Conservation (phyloP, 2,797 vertebrate species). For the Micromesistius poutassou region DNA sequence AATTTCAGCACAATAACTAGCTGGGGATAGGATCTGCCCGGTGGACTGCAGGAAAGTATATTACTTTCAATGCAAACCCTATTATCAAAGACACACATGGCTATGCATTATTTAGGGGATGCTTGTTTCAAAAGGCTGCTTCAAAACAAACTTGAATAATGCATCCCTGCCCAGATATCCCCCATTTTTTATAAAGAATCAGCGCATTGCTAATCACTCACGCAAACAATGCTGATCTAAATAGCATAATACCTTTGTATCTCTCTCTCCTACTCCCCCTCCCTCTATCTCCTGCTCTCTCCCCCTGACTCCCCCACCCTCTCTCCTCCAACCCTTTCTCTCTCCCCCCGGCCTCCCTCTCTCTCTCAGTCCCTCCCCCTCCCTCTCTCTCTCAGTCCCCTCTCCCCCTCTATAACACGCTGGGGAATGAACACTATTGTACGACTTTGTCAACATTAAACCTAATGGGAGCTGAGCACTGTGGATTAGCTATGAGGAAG, state of each 20-base stretch:
- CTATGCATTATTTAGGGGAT: constrained; percentile 77
- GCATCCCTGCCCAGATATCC: constrained; percentile 44
- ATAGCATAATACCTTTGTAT: constrained; percentile 15
- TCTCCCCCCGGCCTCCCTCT: no score
- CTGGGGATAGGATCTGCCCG: constrained; percentile 62
- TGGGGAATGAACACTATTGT: constrained; percentile 34
- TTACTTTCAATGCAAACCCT: constrained; percentile 77
- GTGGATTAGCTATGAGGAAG: constrained; percentile 40
- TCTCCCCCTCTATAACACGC: constrained; percentile 20
- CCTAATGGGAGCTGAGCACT: constrained; percentile 49
- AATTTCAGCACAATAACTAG: constrained; percentile 73
- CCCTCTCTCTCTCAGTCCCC: background rate
- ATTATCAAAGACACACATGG: constrained; percentile 77
- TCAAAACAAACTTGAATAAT: constrained; percentile 79
- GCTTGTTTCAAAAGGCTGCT: constrained; percentile 67
- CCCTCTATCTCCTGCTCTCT: no score
- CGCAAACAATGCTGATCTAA: constrained; percentile 38
- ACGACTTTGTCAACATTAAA: constrained; percentile 41
- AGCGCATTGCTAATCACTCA: constrained; percentile 51
- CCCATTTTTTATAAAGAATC: constrained; percentile 42
- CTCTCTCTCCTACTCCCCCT: background rate
- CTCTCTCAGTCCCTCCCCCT: background rate
- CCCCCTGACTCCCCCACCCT: no score
- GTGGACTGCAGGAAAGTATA: constrained; percentile 66
- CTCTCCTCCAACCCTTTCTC: no score